Percentiles rank a stretch among this genome's conserved stretches.
Evolutionary conservation across 2,888 invertebrate species (phyloP).

Genomic region (Meandrusa payeni): DNA sequence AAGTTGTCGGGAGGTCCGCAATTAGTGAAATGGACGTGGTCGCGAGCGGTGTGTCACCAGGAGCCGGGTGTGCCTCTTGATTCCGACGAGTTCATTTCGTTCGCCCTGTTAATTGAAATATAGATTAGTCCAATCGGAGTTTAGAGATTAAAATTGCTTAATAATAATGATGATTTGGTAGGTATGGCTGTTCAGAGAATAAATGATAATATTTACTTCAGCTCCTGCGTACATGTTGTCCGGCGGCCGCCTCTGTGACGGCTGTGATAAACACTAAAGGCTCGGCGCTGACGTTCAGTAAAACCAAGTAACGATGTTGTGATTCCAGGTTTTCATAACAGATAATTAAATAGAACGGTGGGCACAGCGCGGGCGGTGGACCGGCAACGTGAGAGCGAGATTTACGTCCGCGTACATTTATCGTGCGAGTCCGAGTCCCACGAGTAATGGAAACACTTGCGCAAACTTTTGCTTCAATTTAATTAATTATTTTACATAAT

Average conservation of each 20-base stretch:
- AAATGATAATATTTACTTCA: too few species aligned
- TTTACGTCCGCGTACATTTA: constrained; percentile 67
- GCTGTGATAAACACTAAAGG: constrained; percentile 50
- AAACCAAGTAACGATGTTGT: constrained; percentile 25
- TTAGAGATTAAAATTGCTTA: too few species aligned
- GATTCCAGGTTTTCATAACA: too few species aligned
- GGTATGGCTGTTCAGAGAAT: too few species aligned
- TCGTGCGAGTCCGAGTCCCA: constrained; percentile 35
- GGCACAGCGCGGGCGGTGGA: constrained; percentile 44
- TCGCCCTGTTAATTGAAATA: too few species aligned
- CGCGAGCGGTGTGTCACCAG: constrained; percentile 41
- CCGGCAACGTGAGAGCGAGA: constrained; percentile 49
- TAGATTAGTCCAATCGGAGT: too few species aligned
- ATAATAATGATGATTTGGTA: too few species aligned
- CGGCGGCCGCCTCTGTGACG: too few species aligned
- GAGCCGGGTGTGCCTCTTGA: constrained; percentile 19
- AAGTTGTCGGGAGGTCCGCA: constrained; percentile 43
- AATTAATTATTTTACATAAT: constrained; percentile 14
- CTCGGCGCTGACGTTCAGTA: constrained; percentile 28
- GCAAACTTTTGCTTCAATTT: constrained; percentile 35
- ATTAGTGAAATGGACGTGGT: constrained; percentile 52
- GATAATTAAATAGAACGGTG: too few species aligned
- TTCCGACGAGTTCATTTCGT: constrained; percentile 3
- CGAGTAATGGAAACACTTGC: constrained; percentile 63
- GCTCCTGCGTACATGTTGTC: too few species aligned